A percentile compares a stretch with the other conserved stretches of the same genome.
Evolutionary conservation across 2,113 vertebrate genomes (phyloP).

Genomic region (Neotoma lepida): DNA sequence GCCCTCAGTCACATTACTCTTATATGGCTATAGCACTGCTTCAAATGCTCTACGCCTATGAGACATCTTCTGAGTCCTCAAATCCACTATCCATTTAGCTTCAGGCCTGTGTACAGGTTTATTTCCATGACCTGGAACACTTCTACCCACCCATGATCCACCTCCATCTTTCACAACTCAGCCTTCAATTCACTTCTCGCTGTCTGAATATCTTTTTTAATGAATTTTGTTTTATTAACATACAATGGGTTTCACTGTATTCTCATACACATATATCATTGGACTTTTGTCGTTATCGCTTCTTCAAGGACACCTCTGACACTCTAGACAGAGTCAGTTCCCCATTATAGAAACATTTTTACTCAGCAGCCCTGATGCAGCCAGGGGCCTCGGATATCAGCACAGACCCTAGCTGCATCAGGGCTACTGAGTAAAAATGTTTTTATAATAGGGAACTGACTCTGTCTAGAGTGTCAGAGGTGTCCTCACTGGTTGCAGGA

Average conservation of each 20-base stretch:
- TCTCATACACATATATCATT: background rate
- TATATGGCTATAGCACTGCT: background rate
- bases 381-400: too few species aligned
- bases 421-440: too few species aligned
- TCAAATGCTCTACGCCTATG: background rate
- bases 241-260: background rate
- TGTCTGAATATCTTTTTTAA: background rate
- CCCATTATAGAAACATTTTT: background rate
- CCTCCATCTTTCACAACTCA: background rate
- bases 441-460: too few species aligned
- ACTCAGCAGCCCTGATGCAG: background rate
- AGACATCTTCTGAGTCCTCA: background rate
- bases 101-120: background rate
- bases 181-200: background rate
- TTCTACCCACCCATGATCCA: background rate
- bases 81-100: background rate
- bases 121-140: background rate
- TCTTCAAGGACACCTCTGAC: slow-evolving; percentile 19
- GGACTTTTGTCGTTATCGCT: background rate
- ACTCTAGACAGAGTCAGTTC: background rate
- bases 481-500: too few species aligned
- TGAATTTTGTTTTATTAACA: background rate
- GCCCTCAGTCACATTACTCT: background rate
- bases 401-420: too few species aligned
- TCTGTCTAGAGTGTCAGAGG: too few species aligned